These are phyloP conservation scores for Drosophila eugracilis DNA, from an alignment of 1,140 invertebrate genomes.

Conservation along the genomic window DNA sequence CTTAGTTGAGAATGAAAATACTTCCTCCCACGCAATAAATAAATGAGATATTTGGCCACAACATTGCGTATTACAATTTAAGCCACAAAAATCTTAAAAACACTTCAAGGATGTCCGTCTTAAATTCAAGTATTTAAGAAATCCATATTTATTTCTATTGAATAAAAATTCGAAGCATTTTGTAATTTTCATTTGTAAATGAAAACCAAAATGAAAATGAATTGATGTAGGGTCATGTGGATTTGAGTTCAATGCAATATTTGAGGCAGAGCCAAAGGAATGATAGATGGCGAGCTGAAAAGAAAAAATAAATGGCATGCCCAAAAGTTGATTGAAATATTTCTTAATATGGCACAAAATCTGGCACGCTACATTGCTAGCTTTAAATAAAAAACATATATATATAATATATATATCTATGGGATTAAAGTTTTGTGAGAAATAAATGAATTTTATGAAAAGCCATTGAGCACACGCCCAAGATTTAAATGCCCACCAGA, in stretches of 20 bases:
- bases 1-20: background rate
- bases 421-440: slow-evolving; percentile 14
- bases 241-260: slow-evolving; percentile 23
- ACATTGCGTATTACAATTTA: background rate
- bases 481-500: slow-evolving; percentile 25
- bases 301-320: slow-evolving; percentile 31
- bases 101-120: background rate
- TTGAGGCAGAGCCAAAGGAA: slow-evolving; percentile 1
- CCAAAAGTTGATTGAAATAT: slow-evolving; percentile 24
- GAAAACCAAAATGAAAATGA: slow-evolving; percentile 8
- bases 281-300: slow-evolving; percentile 23
- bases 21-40: background rate
- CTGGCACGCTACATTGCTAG: slow-evolving; percentile 16
- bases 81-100: background rate
- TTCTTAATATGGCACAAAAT: slow-evolving; percentile 10
- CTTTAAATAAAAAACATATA: slow-evolving; percentile 26
- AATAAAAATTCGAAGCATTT: slow-evolving; percentile 27
- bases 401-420: too few relatives aligned
- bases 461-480: slow-evolving; percentile 11
- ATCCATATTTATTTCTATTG: slow-evolving; percentile 10
- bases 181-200: too few relatives aligned
- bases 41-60: slow-evolving; percentile 7
- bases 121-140: slow-evolving; percentile 9
- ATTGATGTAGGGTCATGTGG: slow-evolving; percentile 34
- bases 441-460: slow-evolving; percentile 16